Percentiles rank a stretch among this genome's conserved stretches.
Conservation (phyloP, 1,140 invertebrate genomes). For the Drosophila pachea region DNA sequence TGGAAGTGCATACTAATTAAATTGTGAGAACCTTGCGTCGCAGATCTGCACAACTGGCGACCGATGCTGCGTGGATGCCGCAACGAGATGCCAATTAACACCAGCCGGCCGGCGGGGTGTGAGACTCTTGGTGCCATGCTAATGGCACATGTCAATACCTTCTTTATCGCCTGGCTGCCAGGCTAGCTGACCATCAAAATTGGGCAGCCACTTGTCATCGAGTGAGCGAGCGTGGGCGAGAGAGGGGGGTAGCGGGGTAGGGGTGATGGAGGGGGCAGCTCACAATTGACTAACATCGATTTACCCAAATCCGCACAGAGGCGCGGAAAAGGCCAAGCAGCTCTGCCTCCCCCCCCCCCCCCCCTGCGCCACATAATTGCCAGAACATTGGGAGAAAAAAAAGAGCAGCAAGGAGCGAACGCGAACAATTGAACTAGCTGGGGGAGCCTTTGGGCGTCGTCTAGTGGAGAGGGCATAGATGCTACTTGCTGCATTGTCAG, state of each 20-base stretch:
- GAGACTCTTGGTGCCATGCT: conserved; percentile 45
- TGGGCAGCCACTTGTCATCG: too few relatives aligned
- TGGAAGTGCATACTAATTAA: conserved; percentile 66
- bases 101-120: conserved; percentile 28
- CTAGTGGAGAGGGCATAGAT: conserved; percentile 61
- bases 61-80: conserved; percentile 11
- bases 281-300: conserved; percentile 66
- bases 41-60: conserved; percentile 49
- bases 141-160: conserved; percentile 60
- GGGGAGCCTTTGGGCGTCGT: conserved; percentile 67
- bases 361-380: too few relatives aligned
- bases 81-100: conserved; percentile 50
- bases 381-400: neutral
- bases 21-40: conserved; percentile 59
- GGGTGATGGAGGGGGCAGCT: too few relatives aligned
- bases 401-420: conserved; percentile 14
- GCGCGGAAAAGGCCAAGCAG: conserved; percentile 10
- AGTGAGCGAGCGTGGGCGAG: too few relatives aligned
- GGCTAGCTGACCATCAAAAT: neutral
- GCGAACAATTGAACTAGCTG: conserved; percentile 59
- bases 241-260: too few relatives aligned
- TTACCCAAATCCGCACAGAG: conserved; percentile 31
- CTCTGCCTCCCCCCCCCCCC: neutral
- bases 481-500: conserved; percentile 54
- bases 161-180: conserved; percentile 23